phyloP scores from a whole-genome alignment of 2,113 vertebrate genomes.

The Salvelinus alpinus region DNA sequence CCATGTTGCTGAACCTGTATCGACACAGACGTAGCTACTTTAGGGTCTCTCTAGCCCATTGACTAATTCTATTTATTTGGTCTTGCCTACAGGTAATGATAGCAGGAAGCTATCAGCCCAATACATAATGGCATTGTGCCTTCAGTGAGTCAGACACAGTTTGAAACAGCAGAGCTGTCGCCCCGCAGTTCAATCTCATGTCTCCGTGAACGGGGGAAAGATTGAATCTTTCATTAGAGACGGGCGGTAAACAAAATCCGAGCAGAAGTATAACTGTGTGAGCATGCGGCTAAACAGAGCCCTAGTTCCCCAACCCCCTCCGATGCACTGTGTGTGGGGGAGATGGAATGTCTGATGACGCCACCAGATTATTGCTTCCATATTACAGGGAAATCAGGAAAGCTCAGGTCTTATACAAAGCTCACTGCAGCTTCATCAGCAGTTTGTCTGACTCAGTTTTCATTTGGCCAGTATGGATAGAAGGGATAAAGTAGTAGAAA shows the following conservation, averaged over 20 bases:
- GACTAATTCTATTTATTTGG: too few relatives aligned
- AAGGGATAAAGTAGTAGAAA: not conserved
- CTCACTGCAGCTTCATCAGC: not conserved
- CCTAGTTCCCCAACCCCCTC: slow-evolving; percentile 38
- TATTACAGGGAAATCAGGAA: slow-evolving; percentile 25
- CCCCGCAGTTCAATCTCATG: slow-evolving; percentile 46
- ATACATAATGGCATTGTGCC: not conserved
- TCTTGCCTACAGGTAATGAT: too few relatives aligned
- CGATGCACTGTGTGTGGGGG: slow-evolving; percentile 25
- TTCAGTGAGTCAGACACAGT: slow-evolving; percentile 30
- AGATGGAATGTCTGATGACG: slow-evolving; percentile 39
- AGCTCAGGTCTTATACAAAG: slow-evolving; percentile 2
- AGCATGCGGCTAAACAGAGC: not conserved
- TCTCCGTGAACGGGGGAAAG: slow-evolving; percentile 49
- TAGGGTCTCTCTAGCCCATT: too few relatives aligned
- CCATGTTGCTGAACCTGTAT: not conserved
- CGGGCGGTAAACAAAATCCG: slow-evolving; percentile 52
- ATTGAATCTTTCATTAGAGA: slow-evolving; percentile 60
- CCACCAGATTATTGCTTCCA: slow-evolving; percentile 35
- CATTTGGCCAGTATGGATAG: not conserved
- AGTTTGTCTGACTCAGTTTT: not conserved
- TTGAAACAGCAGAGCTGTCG: slow-evolving; percentile 29
- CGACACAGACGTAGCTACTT: too few relatives aligned
- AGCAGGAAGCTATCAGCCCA: not conserved
- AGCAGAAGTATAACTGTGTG: not conserved